phyloP scores from a whole-genome alignment of 1,140 invertebrate genomes.

The Camponotus floridanus region DNA sequence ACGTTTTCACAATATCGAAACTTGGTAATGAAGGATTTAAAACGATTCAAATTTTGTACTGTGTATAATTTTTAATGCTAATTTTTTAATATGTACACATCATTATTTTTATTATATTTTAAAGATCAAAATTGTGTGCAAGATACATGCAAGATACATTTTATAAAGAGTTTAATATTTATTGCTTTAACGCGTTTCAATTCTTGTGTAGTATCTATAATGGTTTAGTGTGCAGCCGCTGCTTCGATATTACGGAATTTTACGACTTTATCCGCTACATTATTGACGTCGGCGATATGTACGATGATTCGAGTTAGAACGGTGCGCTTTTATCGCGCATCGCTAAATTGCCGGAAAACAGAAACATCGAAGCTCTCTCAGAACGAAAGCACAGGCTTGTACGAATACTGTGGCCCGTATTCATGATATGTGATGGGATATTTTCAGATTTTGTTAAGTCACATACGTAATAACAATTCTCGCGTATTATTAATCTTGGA shows the following conservation, averaged over 20 bases:
- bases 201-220: not conserved
- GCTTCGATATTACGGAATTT: conserved; percentile 51
- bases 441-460: conserved; percentile 8
- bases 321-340: conserved; percentile 34
- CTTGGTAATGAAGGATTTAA: conserved; percentile 9
- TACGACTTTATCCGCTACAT: conserved; percentile 33
- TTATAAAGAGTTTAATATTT: conserved; percentile 14
- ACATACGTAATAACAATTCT: conserved; percentile 2
- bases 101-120: not conserved
- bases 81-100: no score
- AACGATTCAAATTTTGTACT: conserved; percentile 20
- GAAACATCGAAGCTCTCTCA: not conserved
- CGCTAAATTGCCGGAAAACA: conserved; percentile 17
- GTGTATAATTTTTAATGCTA: not conserved
- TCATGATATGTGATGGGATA: conserved; percentile 33
- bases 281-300: conserved; percentile 25
- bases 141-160: no score
- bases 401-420: conserved; percentile 21
- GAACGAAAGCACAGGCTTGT: conserved; percentile 26
- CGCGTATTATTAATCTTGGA: conserved; percentile 18
- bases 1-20: conserved; percentile 24
- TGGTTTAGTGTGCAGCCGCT: not conserved
- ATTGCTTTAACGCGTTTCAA: not conserved
- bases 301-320: conserved; percentile 50
- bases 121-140: not conserved